Conservation (phyloP, 2,888 invertebrate genomes). For the Dryobota labecula region DNA sequence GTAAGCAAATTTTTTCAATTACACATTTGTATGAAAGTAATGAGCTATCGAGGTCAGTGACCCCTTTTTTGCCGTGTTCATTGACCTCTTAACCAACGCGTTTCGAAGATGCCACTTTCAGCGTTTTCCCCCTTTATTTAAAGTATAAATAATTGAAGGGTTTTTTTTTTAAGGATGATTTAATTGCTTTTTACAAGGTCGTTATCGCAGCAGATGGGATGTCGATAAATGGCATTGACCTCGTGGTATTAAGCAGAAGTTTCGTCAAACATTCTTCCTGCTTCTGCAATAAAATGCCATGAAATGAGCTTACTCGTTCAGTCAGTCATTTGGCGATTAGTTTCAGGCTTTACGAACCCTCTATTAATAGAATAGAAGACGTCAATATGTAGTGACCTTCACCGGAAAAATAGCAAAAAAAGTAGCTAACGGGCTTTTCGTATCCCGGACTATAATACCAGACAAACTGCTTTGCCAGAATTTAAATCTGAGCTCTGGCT, state of each 20-base stretch:
- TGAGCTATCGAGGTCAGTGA: slow-evolving; percentile 82
- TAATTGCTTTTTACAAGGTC: slow-evolving; percentile 57
- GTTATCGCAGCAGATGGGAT: slow-evolving; percentile 28
- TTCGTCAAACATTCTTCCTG: slow-evolving; percentile 32
- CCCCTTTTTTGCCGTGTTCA: slow-evolving; percentile 85
- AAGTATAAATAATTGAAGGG: slow-evolving; percentile 59
- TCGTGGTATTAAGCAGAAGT: slow-evolving; percentile 25
- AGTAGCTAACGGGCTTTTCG: slow-evolving; percentile 14
- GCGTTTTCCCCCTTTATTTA: slow-evolving; percentile 67
- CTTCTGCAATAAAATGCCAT: slow-evolving; percentile 33
- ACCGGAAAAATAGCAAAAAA: slow-evolving; percentile 19
- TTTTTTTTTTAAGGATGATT: slow-evolving; percentile 28
- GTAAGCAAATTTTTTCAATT: slow-evolving; percentile 68
- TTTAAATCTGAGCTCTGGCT: slow-evolving; percentile 15
- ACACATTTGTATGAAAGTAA: slow-evolving; percentile 76
- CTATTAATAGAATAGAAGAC: slow-evolving; percentile 35
- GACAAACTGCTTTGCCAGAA: slow-evolving; percentile 7
- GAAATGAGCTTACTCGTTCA: slow-evolving; percentile 18
- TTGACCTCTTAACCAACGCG: slow-evolving; percentile 86
- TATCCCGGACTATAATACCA: slow-evolving; percentile 1
- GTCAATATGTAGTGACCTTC: slow-evolving; percentile 46
- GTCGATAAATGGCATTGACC: slow-evolving; percentile 57
- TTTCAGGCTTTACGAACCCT: slow-evolving; percentile 43
- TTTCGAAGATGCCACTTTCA: slow-evolving; percentile 75
- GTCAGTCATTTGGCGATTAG: slow-evolving; percentile 3